phyloP scores from a whole-genome alignment of 2,113 vertebrate species.

The Rostratula benghalensis region DNA sequence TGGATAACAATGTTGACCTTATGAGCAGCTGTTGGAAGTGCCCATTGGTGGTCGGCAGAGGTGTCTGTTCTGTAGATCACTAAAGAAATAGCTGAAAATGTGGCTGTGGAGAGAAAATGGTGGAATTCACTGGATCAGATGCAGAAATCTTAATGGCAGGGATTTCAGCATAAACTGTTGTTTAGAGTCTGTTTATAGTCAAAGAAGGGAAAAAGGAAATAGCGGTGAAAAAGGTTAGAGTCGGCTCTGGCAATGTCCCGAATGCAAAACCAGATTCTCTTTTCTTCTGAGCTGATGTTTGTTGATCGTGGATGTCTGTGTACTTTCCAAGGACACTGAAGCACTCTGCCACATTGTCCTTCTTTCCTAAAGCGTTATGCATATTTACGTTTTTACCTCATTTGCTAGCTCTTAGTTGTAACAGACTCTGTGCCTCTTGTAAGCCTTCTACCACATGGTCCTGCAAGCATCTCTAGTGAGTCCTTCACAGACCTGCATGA shows the following conservation, averaged over 20 bases:
- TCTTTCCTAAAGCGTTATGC: neutral
- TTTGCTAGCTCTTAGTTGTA: neutral
- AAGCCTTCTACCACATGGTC: neutral
- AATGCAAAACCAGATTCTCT: neutral
- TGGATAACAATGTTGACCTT: neutral
- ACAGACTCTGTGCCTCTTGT: no score
- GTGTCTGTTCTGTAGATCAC: neutral
- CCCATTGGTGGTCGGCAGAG: neutral
- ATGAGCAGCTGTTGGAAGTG: neutral
- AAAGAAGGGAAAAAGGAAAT: neutral
- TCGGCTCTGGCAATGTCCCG: neutral
- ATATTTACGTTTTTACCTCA: neutral
- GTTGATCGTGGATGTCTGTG: neutral
- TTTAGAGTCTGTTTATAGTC: neutral
- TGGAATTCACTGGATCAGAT: neutral
- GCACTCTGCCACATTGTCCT: neutral
- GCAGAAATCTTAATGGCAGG: neutral
- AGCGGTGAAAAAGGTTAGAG: neutral
- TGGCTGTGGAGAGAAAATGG: neutral
- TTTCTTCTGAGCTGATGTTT: neutral
- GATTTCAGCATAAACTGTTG: neutral
- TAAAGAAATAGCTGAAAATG: neutral
- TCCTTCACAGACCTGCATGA: neutral
- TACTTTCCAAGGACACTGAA: neutral
- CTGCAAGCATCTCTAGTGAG: neutral